Evolutionary conservation across 92 coral and sea anemone species (phyloP), one percentile per base, ranked within the genome.

Genomic region (Plumapathes pennacea): DNA sequence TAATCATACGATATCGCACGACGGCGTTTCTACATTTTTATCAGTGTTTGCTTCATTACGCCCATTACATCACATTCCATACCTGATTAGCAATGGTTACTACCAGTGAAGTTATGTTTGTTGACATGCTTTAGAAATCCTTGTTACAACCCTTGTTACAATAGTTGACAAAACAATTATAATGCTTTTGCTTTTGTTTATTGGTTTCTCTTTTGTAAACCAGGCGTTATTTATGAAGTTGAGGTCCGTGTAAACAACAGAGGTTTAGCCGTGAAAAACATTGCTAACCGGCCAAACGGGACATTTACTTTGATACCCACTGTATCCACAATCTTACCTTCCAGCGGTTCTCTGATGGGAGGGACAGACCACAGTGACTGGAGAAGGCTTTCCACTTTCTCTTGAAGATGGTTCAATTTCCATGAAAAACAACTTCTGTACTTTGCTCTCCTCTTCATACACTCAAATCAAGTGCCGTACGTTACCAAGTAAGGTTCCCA

Each of bases 301-400:
- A 49, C 57, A n/a, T 82, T 82, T 41, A 60, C 64, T 31, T 61
- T 82, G 49, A 60, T 41, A 23, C 74, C 83, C 37, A 57, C 79
- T 10, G 50, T 82, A 6, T 11, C 57, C 1, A 53, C 89, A 13
- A 43, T 82, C 32, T 34, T 51, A 2, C 83, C 79, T 2, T 26
- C 53, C 38, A 57, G 52, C 1, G 89, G 89, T n/a, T 82, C 89
- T 0, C 25, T 61, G 14, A 59, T 72, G 13, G 89, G 89, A 2
- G 69, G 77, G 3, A 82, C 89, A 1, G 18, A 25, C 62, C 2
- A 55, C 67, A 4, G 25, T 82, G 18, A 59, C 5, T 37, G 89
- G 89, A 5, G 54, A 55, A 17, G 89, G 89, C 3, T 82, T 82
- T 33, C 42, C 71, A 24, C 25, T 30, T 11, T 33, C 38, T 26